Conservation (phyloP, 2,113 vertebrate genomes). For the Atractosteus spatula region DNA sequence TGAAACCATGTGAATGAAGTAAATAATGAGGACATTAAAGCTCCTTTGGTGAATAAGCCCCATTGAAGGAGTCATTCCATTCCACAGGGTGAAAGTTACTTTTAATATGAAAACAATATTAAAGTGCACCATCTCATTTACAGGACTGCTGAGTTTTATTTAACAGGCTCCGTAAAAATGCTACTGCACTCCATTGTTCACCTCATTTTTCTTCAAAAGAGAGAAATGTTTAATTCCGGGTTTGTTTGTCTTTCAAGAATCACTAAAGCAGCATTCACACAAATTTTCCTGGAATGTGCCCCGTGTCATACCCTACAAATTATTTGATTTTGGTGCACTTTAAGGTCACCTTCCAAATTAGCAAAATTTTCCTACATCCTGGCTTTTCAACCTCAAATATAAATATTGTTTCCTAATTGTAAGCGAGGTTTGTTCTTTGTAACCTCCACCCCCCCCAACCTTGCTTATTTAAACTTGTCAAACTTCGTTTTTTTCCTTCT, state of each 20-base stretch:
- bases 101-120: slow-evolving; percentile 55
- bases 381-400: slow-evolving; percentile 78
- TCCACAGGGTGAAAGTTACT: slow-evolving; percentile 78
- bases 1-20: slow-evolving; percentile 81
- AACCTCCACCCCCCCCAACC: slow-evolving; percentile 50
- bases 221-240: slow-evolving; percentile 64
- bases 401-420: slow-evolving; percentile 83
- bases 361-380: slow-evolving; percentile 79
- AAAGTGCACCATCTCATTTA: slow-evolving; percentile 59
- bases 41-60: slow-evolving; percentile 67
- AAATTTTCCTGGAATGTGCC: slow-evolving; percentile 77
- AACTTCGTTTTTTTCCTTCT: slow-evolving; percentile 48
- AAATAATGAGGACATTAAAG: slow-evolving; percentile 77
- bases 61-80: slow-evolving; percentile 68
- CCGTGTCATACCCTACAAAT: slow-evolving; percentile 74
- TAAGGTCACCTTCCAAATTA: slow-evolving; percentile 82
- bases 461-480: slow-evolving; percentile 78
- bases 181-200: slow-evolving; percentile 59
- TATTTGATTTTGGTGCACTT: slow-evolving; percentile 80
- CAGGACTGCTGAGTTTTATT: slow-evolving; percentile 50
- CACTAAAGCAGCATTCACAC: slow-evolving; percentile 72
- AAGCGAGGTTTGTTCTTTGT: slow-evolving; percentile 72
- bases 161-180: slow-evolving; percentile 58
- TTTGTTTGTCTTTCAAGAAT: slow-evolving; percentile 72
- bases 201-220: slow-evolving; percentile 55